phyloP scores from a whole-genome alignment of 2,113 vertebrate genomes.

The Chionomys nivalis region DNA sequence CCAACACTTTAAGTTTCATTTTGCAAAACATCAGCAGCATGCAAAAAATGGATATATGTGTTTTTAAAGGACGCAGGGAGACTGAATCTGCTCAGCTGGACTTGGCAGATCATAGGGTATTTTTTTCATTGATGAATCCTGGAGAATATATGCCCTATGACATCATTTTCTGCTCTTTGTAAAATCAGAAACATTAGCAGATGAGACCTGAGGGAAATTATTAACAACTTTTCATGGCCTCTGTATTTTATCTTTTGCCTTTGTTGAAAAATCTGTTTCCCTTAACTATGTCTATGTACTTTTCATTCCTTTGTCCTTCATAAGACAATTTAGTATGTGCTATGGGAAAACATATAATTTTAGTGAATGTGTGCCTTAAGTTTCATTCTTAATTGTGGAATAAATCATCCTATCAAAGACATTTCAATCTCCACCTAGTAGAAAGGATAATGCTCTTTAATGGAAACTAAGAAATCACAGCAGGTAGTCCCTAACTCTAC shows the following conservation, averaged over 20 bases:
- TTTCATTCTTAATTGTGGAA: constrained; percentile 61
- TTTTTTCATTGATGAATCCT: constrained; percentile 30
- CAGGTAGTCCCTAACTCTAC: constrained; percentile 29
- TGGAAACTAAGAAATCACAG: constrained; percentile 64
- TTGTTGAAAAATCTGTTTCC: constrained; percentile 41
- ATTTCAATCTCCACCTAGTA: constrained; percentile 56
- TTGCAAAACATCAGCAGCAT: not conserved
- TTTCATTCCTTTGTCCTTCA: constrained; percentile 1
- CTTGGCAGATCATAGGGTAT: not conserved
- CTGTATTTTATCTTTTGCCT: constrained; percentile 31
- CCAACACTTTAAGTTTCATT: not conserved
- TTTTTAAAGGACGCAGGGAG: not conserved
- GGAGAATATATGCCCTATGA: constrained; percentile 2
- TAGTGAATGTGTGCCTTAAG: constrained; percentile 45
- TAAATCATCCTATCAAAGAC: constrained; percentile 66
- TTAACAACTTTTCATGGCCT: not conserved
- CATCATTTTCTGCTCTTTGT: not conserved
- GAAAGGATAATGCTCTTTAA: constrained; percentile 64
- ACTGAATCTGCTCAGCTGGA: not conserved
- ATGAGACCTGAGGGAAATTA: not conserved
- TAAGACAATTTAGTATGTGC: constrained; percentile 39
- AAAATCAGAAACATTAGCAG: constrained; percentile 38
- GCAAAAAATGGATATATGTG: not conserved
- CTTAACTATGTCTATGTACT: not conserved
- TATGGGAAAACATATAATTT: constrained; percentile 32